Evolutionary conservation across 2,797 vertebrate genomes (phyloP).

Genomic region (Esox masquinongy): DNA sequence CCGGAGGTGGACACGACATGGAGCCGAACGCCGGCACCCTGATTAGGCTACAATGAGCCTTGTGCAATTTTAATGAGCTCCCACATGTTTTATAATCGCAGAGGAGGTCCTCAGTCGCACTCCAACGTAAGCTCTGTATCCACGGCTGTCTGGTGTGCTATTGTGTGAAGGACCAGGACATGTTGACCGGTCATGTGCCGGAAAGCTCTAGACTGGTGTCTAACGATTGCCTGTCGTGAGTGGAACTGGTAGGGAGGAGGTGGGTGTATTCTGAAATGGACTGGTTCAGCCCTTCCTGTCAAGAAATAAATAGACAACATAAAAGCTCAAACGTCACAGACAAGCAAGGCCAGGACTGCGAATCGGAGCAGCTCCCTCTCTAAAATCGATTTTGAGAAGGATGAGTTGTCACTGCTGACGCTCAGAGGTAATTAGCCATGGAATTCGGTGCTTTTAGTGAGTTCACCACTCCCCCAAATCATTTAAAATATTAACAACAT

Average conservation of each 20-base stretch:
- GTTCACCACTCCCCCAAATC: constrained; percentile 26
- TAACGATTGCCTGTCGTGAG: constrained; percentile 53
- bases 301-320: constrained; percentile 51
- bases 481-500: constrained; percentile 31
- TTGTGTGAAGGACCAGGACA: constrained; percentile 36
- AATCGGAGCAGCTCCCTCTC: constrained; percentile 56
- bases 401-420: constrained; percentile 30
- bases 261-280: constrained; percentile 71
- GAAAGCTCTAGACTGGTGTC: constrained; percentile 49
- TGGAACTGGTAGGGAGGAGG: constrained; percentile 62
- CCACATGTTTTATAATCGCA: constrained; percentile 26
- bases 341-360: constrained; percentile 48
- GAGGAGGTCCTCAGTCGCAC: constrained; percentile 15
- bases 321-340: constrained; percentile 44
- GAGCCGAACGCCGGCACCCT: background rate
- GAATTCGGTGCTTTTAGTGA: constrained; percentile 29
- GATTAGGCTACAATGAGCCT: constrained; percentile 1
- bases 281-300: constrained; percentile 78
- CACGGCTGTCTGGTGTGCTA: background rate
- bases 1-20: background rate
- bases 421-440: constrained; percentile 15
- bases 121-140: background rate
- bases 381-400: constrained; percentile 43
- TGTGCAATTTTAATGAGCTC: constrained; percentile 37
- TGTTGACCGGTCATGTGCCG: constrained; percentile 25